phyloP scores from a whole-genome alignment of 2,888 invertebrate species.

The Suillia variegata region DNA sequence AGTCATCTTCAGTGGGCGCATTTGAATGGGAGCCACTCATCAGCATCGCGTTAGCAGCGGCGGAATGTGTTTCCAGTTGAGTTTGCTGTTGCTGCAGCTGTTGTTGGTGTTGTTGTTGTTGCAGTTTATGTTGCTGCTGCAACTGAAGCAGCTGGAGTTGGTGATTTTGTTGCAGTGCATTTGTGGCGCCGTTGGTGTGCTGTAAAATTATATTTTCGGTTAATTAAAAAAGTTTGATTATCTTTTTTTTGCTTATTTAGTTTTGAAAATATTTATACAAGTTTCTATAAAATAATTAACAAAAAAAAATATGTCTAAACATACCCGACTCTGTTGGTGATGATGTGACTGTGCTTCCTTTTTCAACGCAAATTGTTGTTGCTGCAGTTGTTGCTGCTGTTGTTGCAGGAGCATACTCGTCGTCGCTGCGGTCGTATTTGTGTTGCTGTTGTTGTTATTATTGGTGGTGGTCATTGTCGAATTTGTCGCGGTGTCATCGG shows the following conservation, averaged over 20 bases:
- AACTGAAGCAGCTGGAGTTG: slow-evolving; percentile 32
- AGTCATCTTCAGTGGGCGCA: slow-evolving; percentile 46
- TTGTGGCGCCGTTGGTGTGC: slow-evolving; percentile 15
- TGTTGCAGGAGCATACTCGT: slow-evolving; percentile 54
- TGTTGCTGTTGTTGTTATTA: slow-evolving; percentile 42
- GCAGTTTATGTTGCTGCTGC: slow-evolving; percentile 32
- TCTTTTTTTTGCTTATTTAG: too few relatives aligned
- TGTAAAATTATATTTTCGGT: too few relatives aligned
- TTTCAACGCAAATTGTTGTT: slow-evolving; percentile 21
- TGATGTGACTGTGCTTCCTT: slow-evolving; percentile 23
- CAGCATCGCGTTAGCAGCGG: not conserved
- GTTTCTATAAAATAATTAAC: too few relatives aligned
- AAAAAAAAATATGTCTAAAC: too few relatives aligned
- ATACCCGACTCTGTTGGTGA: too few relatives aligned
- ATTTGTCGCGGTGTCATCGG: slow-evolving; percentile 41
- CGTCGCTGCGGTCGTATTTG: slow-evolving; percentile 41
- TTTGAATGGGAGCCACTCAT: slow-evolving; percentile 28
- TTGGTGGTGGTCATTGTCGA: slow-evolving; percentile 46
- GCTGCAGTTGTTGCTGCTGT: slow-evolving; percentile 53
- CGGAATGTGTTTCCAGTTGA: slow-evolving; percentile 19
- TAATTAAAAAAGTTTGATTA: too few relatives aligned
- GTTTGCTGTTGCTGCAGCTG: slow-evolving; percentile 30
- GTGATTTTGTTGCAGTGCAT: slow-evolving; percentile 19
- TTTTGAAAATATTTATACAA: too few relatives aligned
- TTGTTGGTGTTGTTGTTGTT: slow-evolving; percentile 30